Base-by-base conservation (phyloP, 2,113 vertebrate genomes). In the Ranitomeya imitator region DNA sequence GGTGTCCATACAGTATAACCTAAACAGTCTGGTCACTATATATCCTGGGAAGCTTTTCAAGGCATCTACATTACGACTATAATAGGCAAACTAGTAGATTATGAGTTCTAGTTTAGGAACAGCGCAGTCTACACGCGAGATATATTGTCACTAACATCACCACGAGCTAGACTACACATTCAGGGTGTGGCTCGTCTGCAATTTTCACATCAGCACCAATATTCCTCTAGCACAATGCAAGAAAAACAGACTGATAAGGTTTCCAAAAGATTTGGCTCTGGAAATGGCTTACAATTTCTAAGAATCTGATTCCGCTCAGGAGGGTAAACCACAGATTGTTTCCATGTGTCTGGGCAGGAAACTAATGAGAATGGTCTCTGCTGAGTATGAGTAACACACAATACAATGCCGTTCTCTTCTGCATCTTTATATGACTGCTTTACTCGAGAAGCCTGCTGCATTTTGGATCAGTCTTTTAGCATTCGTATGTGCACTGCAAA, bases 281-380 rank as follows among this genome's bases (percentile, higher is more conserved):
- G 80, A 84, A 83, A 74, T 88, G 37, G 69, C 86, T 31, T 57
- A 76, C 86, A 76, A 74, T 92, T 94, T 94, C 93, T 93, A 93
- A 93, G 93, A 94, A 93, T 93, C 92, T 21, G 89, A 91, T 92
- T 94, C 92, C 91, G 92, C 92, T 91, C 90, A 92, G 90, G 90
- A 92, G 90, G 91, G 92, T 93, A 93, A 88, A 93, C 93, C 93
- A 91, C 93, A 93, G 91, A 94, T 92, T 91, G 92, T 88, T 94
- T 93, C 93, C 92, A 92, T 91, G 89, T 93, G 93, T 86, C 85
- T 61, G 89, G 89, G 60, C 54, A 3, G 90, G 88, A 88, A 91
- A 91, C 91, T 77, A 90, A 13, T 88, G 90, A 89, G 90, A 73
- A 59, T 83, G 91, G 92, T 91, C 89, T 91, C 23, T 84, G 86